Evolutionary conservation across 2,888 invertebrate species (phyloP), one percentile per base, ranked within the genome.

Genomic region (Eugnorisma glareosa): DNA sequence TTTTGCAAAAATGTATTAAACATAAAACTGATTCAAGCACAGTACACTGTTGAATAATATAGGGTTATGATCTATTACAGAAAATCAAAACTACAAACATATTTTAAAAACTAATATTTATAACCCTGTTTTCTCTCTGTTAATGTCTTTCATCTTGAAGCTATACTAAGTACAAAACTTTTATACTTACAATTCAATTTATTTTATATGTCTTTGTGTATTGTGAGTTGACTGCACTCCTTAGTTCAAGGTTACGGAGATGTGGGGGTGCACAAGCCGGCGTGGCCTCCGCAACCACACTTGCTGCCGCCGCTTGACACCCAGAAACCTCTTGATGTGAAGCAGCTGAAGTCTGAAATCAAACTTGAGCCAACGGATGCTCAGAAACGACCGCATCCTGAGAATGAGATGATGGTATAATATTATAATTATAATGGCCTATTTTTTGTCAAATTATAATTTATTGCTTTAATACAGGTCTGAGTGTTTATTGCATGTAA

Each of bases 271-370:
- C 96, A 96, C 89, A 96, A 96, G 84, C 90, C 95, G 0, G 94
- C 94, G 5, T 96, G 96, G 96, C 94, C 96, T 0, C 96, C 95
- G 1, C 96, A 96, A 86, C 94, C 95, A 0, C 96, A 96, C 81
- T 87, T 96, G 10, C 89, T 96, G 74, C 94, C 96, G 0, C 95
- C 96, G 0, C 89, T 96, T 0, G 96, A 96, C 79, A 87, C 96
- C 0, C 96, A 96, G 83, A 96, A 96, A 73, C 94, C 95, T 0
- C 88, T 96, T 2, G 96, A 96, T 66, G 92, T 96, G 15, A 96
- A 96, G 73, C 95, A 96, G 57, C 92, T 95, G 5, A 96, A 96
- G 84, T 96, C 96, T 0, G 96, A 96, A 89, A 96, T 96, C 79
- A 96, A 96, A 88, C 89, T 96, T 10, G 96, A 96, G 86, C 96